Conservation (phyloP, 2,888 invertebrate species). For the Parthenolecanium corni region DNA sequence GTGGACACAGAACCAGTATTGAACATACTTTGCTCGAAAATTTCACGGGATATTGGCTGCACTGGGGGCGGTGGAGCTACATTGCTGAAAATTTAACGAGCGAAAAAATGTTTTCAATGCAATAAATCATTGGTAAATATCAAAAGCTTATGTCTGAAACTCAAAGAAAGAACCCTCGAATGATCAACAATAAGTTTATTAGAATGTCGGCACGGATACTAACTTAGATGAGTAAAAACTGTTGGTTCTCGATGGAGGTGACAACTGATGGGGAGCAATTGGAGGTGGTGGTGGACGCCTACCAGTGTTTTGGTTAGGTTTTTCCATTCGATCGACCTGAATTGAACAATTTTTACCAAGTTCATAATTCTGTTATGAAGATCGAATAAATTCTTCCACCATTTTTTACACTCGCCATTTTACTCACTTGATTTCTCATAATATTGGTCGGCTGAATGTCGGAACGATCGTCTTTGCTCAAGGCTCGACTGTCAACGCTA, state of each 20-base stretch:
- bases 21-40: slow-evolving; percentile 35
- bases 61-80: slow-evolving; percentile 51
- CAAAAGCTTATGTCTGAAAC: not conserved
- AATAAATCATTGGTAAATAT: not conserved
- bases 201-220: not conserved
- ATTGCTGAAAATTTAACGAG: slow-evolving; percentile 10
- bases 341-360: not conserved
- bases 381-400: not conserved
- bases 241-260: slow-evolving; percentile 40
- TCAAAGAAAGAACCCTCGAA: not conserved
- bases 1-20: slow-evolving; percentile 29
- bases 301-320: slow-evolving; percentile 40
- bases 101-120: not conserved
- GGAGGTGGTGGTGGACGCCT: slow-evolving; percentile 46
- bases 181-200: too few species aligned
- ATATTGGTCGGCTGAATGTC: slow-evolving; percentile 36
- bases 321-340: slow-evolving; percentile 43
- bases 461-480: slow-evolving; percentile 35
- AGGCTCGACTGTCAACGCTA: slow-evolving; percentile 37
- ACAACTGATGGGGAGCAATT: slow-evolving; percentile 38
- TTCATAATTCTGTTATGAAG: too few species aligned
- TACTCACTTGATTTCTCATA: slow-evolving; percentile 36
- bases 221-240: slow-evolving; percentile 43
- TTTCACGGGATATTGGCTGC: slow-evolving; percentile 44
- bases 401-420: not conserved